Base-by-base conservation (phyloP, 2,113 vertebrate species). In the Balaeniceps rex region DNA sequence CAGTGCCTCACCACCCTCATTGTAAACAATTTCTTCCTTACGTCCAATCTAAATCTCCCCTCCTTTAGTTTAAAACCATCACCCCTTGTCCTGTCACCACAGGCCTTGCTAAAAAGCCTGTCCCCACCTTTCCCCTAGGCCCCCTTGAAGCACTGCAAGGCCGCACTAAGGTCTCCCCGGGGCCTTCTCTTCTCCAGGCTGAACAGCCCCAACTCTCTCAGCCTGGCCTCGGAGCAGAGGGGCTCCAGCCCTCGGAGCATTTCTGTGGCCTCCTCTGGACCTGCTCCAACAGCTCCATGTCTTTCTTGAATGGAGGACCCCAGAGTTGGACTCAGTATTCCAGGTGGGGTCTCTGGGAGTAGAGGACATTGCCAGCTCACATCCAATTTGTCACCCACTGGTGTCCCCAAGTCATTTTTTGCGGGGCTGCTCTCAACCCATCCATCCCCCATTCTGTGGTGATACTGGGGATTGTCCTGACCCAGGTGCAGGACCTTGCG, bases 141-240 rank as follows among this genome's bases (percentile, higher is more conserved):
- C 17, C 17, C 14, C 6, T 58, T 47, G 13, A 18, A 6, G 4
- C 3, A 29, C 8, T 18, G 25, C 2, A 31, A 61, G 33, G 19
- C 19, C 11, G 3, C 34, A 10, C 3, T 4, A 22, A 60, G 18
- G 29, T 79, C 10, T 61, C 12, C 10, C 9, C 0, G 0, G 3
- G 46, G 26, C 26, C 23, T 64, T 57, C 38, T 44, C 49, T 54
- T 25, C 26, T 57, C 26, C 79, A 47, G 28, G 26, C 34, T 47
- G 28, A 38, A 14, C 38, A 11, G 7, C 3, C 42, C 10, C 34
- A 57, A 4, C 52, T 33, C 40, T 16, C 42, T 19, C 42, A 47
- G 42, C 64, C 31, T 44, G 9, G 31, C 57, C 47, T 19, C 68
- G 12, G 2, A 42, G 55, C 3, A 58, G 55, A 71, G 24, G 33